Conservation (phyloP, 2,888 invertebrate genomes). For the Plebejus melissa region DNA sequence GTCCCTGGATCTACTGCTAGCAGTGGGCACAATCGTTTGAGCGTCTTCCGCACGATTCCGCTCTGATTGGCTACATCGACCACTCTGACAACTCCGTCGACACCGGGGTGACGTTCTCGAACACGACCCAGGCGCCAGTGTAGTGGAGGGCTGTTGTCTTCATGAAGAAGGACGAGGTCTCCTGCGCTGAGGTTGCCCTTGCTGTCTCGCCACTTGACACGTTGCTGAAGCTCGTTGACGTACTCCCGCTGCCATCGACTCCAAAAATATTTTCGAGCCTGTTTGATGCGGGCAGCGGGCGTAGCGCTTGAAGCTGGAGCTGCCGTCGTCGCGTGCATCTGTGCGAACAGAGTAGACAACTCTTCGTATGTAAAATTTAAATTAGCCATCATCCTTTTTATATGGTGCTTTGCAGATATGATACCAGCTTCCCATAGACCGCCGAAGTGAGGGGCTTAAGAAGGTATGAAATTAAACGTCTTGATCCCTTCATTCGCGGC, state of each 20-base stretch:
- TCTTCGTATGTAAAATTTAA: conserved; percentile 28
- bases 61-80: neutral
- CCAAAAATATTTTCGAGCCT: conserved; percentile 16
- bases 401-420: neutral
- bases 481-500: neutral
- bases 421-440: neutral
- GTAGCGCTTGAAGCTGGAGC: no score
- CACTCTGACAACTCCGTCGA: no score
- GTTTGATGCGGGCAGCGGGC: no score
- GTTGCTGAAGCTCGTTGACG: conserved; percentile 18
- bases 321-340: conserved; percentile 29
- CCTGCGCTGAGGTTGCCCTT: neutral
- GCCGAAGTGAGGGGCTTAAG: neutral
- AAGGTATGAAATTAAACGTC: neutral
- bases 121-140: neutral
- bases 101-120: no score
- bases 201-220: neutral
- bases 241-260: conserved; percentile 22
- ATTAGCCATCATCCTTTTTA: neutral
- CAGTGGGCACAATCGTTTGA: neutral
- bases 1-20: no score
- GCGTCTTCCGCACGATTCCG: neutral
- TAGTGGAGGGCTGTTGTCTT: neutral
- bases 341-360: conserved; percentile 31
- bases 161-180: neutral